These are phyloP conservation scores for Adelosebastes latens DNA, from an alignment of 2,797 vertebrate genomes.

Conservation along the genomic window DNA sequence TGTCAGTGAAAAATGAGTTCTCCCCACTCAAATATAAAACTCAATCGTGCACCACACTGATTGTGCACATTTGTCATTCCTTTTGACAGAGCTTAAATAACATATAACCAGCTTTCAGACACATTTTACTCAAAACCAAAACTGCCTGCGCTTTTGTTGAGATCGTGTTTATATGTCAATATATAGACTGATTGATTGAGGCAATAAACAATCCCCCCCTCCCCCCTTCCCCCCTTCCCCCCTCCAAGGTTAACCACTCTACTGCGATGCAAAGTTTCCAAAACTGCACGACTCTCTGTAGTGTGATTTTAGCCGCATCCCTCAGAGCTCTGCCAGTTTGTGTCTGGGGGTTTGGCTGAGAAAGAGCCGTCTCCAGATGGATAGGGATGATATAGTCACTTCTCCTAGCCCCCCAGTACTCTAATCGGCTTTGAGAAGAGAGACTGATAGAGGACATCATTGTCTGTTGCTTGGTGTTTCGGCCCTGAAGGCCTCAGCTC, in stretches of 20 bases:
- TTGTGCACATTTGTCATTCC: constrained; percentile 66
- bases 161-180: constrained; percentile 41
- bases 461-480: constrained; percentile 68
- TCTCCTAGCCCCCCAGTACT: constrained; percentile 59
- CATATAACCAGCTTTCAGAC: constrained; percentile 48
- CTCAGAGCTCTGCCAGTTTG: constrained; percentile 54
- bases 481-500: constrained; percentile 66
- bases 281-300: constrained; percentile 17
- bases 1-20: constrained; percentile 69
- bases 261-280: constrained; percentile 45
- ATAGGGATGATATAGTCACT: constrained; percentile 70
- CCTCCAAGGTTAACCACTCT: constrained; percentile 26
- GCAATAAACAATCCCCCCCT: constrained; percentile 31
- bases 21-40: constrained; percentile 60
- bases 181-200: constrained; percentile 54
- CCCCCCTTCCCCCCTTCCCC: accelerated
- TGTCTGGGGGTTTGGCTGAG: constrained; percentile 66
- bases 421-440: constrained; percentile 75
- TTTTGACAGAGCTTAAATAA: constrained; percentile 65
- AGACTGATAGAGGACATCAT: constrained; percentile 67
- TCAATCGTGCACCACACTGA: constrained; percentile 49
- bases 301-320: constrained; percentile 42
- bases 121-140: constrained; percentile 51
- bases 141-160: constrained; percentile 19
- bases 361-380: constrained; percentile 68